Percentiles rank a stretch among this genome's conserved stretches.
Evolutionary conservation across 2,113 vertebrate species (phyloP).

Genomic region (Ailurus styani): DNA sequence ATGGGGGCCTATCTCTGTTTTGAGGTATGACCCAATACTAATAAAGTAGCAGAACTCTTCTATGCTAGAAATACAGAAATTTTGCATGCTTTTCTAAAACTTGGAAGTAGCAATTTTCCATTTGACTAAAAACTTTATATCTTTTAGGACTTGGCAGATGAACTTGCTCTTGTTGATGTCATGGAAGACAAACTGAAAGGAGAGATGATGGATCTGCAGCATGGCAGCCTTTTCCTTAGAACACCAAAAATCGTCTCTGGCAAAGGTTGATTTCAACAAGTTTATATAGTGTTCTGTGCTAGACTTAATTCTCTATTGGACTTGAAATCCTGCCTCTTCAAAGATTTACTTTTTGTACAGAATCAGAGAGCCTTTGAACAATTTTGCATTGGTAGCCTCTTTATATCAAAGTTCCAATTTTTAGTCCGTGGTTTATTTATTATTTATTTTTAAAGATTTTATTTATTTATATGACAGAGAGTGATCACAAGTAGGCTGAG

Average conservation of each 20-base stretch:
- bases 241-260: slow-evolving; percentile 96
- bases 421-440: no score
- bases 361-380: background rate
- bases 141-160: slow-evolving; percentile 94
- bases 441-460: no score
- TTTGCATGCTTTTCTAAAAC: background rate
- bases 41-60: background rate
- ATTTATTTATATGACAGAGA: no score
- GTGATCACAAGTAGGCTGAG: no score
- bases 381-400: background rate
- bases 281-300: background rate
- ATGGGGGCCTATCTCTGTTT: background rate
- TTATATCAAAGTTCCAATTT: background rate
- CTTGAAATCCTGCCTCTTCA: background rate
- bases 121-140: slow-evolving; percentile 34
- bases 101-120: background rate
- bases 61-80: background rate
- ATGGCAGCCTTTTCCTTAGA: slow-evolving; percentile 96
- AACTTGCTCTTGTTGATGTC: slow-evolving; percentile 96
- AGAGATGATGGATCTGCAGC: slow-evolving; percentile 96
- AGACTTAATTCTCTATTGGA: background rate
- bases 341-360: background rate
- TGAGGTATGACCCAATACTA: background rate
- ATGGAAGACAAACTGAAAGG: slow-evolving; percentile 98
- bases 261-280: slow-evolving; percentile 87